These are phyloP conservation scores for Trididemnum nubilum DNA, from an alignment of 23 tunicate species.

Conservation along the genomic window DNA sequence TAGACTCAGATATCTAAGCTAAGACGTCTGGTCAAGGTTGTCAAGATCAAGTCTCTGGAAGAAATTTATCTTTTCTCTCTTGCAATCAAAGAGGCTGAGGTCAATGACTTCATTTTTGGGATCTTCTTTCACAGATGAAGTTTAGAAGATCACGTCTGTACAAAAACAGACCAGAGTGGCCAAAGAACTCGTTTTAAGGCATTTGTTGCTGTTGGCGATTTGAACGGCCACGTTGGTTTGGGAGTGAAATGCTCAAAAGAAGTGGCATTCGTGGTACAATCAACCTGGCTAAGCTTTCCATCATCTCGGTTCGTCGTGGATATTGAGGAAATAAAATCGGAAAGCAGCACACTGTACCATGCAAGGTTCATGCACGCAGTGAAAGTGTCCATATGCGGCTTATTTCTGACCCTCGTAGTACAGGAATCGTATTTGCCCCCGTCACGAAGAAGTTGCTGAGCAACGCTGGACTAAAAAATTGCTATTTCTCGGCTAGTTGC, in stretches of 20 bases:
- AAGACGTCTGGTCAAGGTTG: slow-evolving; percentile 96
- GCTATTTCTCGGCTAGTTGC: slow-evolving; percentile 95
- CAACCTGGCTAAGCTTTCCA: slow-evolving; percentile 91
- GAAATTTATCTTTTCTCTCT: slow-evolving; percentile 99
- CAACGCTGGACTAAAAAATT: slow-evolving; percentile 99
- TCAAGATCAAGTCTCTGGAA: slow-evolving; percentile 94
- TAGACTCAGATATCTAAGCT: slow-evolving; percentile 97
- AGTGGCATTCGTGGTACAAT: slow-evolving; percentile 99
- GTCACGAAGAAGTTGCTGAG: slow-evolving; percentile 95
- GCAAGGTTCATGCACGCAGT: slow-evolving; percentile 99
- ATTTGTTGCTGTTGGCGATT: slow-evolving; percentile 99
- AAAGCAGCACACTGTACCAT: slow-evolving; percentile 99
- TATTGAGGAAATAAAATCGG: slow-evolving; percentile 99
- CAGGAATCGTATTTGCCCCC: slow-evolving; percentile 99
- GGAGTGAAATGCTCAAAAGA: slow-evolving; percentile 99
- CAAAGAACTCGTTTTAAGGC: slow-evolving; percentile 99
- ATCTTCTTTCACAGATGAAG: slow-evolving; percentile 93
- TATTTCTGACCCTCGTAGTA: slow-evolving; percentile 99
- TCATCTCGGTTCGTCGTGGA: slow-evolving; percentile 98
- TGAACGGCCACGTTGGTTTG: slow-evolving; percentile 98
- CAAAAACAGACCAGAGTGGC: slow-evolving; percentile 99
- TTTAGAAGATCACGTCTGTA: slow-evolving; percentile 97
- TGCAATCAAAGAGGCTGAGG: slow-evolving; percentile 99
- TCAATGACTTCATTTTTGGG: slow-evolving; percentile 97
- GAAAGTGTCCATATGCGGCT: slow-evolving; percentile 99